Percentiles rank a stretch among this genome's conserved stretches.
Conservation (phyloP, 2,113 vertebrate genomes). For the Aegithalos caudatus region DNA sequence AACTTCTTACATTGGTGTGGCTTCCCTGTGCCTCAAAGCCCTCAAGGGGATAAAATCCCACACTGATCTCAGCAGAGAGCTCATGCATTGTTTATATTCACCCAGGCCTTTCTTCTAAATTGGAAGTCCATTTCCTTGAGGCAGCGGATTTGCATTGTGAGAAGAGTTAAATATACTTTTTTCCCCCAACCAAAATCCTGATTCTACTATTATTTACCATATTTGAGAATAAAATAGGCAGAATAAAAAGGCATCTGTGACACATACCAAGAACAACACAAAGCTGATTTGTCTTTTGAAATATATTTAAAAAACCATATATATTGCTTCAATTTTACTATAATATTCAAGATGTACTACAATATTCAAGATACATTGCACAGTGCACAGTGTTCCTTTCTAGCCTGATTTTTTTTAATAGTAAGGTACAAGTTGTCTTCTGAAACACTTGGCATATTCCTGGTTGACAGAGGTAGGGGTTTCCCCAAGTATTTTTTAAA, state of each 20-base stretch:
- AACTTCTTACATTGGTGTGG: background rate
- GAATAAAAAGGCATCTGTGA: background rate
- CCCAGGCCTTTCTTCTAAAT: background rate
- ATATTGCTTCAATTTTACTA: background rate
- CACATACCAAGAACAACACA: background rate
- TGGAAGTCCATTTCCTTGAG: background rate
- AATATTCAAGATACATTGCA: background rate
- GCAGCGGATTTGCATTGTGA: background rate
- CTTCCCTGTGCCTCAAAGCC: background rate
- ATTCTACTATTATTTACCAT: background rate
- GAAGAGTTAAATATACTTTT: background rate
- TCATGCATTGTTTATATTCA: background rate
- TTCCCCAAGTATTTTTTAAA: conserved; percentile 36
- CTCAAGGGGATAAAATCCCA: background rate
- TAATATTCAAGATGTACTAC: background rate
- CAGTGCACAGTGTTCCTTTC: background rate
- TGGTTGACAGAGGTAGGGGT: conserved; percentile 12
- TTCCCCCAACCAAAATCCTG: rapidly evolving
- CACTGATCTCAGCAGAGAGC: background rate
- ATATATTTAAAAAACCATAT: background rate
- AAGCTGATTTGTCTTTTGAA: background rate
- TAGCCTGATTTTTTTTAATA: background rate
- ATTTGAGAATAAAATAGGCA: background rate
- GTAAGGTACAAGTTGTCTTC: background rate
- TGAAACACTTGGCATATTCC: background rate